Base-by-base conservation (phyloP, 2,113 vertebrate species). In the Apeltes quadracus region DNA sequence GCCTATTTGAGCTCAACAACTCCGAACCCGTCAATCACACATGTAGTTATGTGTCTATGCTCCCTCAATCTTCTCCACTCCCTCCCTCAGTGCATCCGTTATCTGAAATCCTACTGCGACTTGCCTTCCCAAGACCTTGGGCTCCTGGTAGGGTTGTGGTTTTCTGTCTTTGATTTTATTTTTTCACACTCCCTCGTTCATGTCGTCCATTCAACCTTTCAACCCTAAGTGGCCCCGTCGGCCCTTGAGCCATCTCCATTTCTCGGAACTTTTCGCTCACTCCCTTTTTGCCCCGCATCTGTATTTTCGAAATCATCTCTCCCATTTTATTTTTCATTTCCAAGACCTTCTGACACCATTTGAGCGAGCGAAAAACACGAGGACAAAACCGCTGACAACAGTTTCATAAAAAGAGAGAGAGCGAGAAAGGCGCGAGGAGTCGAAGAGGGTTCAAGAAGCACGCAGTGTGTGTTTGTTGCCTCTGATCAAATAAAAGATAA, bases 191-290 rank as follows among this genome's bases (percentile, higher is more conserved):
- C 55, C 61, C 41, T 72, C 69, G 41, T 10, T 72, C 27, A 15
- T 27, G 29, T 70, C 67, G 67, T 65, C 53, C 64, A 41, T 69
- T 79, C 75, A 66, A 84, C 66, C 81, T 78, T 71, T 72, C 34
- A 64, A 64, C 76, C 50, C 61, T 7, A 23, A 39, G 51, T 75
- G 51, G 50, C 23, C 39, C 56, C 39, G 48, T 80, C 71, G 84
- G 77, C 69, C 68, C 72, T 59, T 32, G 12, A 25, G 66, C 80
- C 72, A 78, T 87, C 75, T 75, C 74, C 22, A 78, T 78, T 76
- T 71, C 65, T 65, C 61, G 0, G n/a, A 41, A 12, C 53, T 55
- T 64, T 46, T 64, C 43, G 27, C 38, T 63, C 53, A 51, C 51
- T 39, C 59, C n/a, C 27, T n/a, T 29, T n/a, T n/a, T 48, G 4